These are phyloP conservation scores for Squalus acanthias DNA, from an alignment of 2,797 vertebrate species.

Conservation along the genomic window DNA sequence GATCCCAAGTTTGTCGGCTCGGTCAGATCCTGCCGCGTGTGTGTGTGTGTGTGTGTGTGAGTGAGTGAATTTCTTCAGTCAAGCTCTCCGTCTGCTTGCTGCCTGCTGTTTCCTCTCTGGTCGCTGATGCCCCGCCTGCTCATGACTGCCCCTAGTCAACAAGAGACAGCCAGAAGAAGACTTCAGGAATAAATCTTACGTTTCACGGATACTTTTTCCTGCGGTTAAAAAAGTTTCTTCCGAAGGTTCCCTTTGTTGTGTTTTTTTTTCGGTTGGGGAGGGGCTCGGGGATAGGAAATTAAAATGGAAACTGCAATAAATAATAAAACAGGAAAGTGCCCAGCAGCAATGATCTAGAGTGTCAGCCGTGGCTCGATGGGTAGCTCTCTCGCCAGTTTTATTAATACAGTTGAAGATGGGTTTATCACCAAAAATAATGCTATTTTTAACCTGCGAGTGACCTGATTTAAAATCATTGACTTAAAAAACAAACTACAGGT, in stretches of 20 bases:
- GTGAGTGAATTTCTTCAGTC: not conserved
- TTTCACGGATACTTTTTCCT: not conserved
- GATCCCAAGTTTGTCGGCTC: not conserved
- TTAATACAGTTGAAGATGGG: too few relatives aligned
- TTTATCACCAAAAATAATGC: too few relatives aligned
- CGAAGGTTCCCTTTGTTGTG: not conserved
- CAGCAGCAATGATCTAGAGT: not conserved
- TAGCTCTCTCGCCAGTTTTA: not conserved
- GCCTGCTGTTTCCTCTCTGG: not conserved
- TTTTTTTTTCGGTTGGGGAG: too few relatives aligned
- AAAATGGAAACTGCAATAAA: not conserved
- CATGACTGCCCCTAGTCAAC: not conserved
- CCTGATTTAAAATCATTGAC: too few relatives aligned
- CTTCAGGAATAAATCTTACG: not conserved
- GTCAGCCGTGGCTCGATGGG: not conserved
- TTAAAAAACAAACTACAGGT: too few relatives aligned
- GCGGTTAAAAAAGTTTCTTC: not conserved
- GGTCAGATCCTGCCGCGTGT: not conserved
- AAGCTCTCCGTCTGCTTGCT: not conserved
- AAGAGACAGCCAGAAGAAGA: not conserved
- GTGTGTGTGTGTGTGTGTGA: not conserved
- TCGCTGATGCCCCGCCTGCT: not conserved
- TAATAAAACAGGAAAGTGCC: not conserved
- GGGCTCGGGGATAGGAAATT: not conserved
- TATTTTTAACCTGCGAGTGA: too few relatives aligned